Conservation (phyloP, 2,113 vertebrate genomes). For the Dipodomys spectabilis region DNA sequence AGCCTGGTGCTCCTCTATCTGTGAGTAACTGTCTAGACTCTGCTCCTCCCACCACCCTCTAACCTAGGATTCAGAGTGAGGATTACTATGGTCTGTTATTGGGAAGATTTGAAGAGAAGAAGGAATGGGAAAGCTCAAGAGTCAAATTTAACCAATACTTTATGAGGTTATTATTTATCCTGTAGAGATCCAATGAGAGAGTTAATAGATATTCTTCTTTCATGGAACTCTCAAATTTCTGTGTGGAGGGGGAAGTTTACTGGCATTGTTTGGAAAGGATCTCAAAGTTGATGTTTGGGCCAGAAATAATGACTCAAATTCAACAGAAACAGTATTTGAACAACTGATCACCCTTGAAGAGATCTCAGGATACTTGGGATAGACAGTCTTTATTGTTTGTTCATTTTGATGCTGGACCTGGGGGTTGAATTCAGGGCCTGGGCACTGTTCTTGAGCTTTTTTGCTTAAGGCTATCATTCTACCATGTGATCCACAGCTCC, state of each 20-base stretch:
- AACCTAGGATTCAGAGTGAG: not conserved
- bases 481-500: too few species aligned
- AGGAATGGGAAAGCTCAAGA: not conserved
- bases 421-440: too few species aligned
- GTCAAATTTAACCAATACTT: not conserved
- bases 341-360: too few species aligned
- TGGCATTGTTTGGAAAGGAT: too few species aligned
- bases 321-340: not conserved
- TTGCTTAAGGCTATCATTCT: too few species aligned
- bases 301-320: not conserved
- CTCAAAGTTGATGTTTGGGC: not conserved
- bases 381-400: too few species aligned
- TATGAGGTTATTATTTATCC: not conserved
- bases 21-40: conserved; percentile 42
- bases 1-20: conserved; percentile 52
- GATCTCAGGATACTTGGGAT: too few species aligned
- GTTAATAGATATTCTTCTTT: not conserved
- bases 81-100: not conserved
- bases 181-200: not conserved
- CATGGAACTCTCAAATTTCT: not conserved
- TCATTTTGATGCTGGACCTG: too few species aligned
- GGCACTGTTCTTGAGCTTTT: too few species aligned
- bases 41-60: not conserved
- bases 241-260: not conserved
- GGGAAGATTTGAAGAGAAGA: not conserved